Evolutionary conservation across 2,113 vertebrate species (phyloP), one percentile per base, ranked within the genome.

Genomic region (Pterocles orientalis): DNA sequence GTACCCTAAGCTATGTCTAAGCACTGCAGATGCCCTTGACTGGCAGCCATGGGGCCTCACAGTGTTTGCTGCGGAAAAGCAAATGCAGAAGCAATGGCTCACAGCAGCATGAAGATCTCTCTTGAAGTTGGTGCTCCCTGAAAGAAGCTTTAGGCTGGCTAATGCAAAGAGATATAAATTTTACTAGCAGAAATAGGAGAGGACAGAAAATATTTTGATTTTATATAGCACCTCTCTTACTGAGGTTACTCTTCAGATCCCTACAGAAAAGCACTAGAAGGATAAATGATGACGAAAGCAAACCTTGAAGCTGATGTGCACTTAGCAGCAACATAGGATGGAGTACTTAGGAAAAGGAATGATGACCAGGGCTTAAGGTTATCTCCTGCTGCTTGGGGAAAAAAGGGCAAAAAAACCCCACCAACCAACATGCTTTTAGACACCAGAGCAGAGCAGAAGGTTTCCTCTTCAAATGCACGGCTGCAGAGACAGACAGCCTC

Each of bases 321-420:
- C 53, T 96, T 88, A 86, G 51, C 57, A 94, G 61, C 39, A 81
- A 18, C 36, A 47, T 16, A 54, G 79, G 68, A 87, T 33, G 34
- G 77, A 85, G 57, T 75, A 68, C 41, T 69, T 57, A 51, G 70
- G 51, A 57, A 94, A 93, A 18, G 10, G 29, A 90, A 68, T 58
- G 75, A 95, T 45, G 86, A 80, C 33, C 78, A 96, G 66, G 68
- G 65, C 86, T 85, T 57, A 94, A 82, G 58, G 91, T 92, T 84
- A 94, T 78, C 77, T 87, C 36, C 66, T 8, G 7, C 51, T 81
- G 43, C 60, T 78, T 81, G 47, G 23, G 45, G 45, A 9, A 87
- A 79, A 60, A 79, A 34, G 5, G 18, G 26, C 4, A 70, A 71
- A 89, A 94, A 88, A 41, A 41, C 39, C 41, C 41, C 41, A 41